phyloP scores from a whole-genome alignment of 2,888 invertebrate species.

The Apamea epomidion region DNA sequence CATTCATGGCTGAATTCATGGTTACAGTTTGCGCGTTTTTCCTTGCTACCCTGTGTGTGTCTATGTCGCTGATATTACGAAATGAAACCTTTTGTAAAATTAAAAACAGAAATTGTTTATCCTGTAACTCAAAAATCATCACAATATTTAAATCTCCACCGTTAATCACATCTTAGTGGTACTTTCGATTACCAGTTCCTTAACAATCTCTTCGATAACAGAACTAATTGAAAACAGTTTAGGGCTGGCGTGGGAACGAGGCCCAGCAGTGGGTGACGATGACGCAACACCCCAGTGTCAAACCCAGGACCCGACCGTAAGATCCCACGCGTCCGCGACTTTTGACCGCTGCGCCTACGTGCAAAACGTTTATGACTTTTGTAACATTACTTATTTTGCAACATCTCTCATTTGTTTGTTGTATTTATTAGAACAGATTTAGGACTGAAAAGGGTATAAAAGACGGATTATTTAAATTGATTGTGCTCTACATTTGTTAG shows the following conservation, averaged over 20 bases:
- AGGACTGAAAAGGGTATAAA: background rate
- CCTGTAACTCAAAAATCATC: background rate
- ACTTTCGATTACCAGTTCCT: constrained; percentile 20
- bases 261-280: constrained; percentile 60
- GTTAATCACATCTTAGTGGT: background rate
- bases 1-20: no score
- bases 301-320: constrained; percentile 55
- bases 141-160: background rate
- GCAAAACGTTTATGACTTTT: constrained; percentile 58
- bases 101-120: background rate
- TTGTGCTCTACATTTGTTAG: background rate
- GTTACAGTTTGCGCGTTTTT: no score
- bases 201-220: constrained; percentile 16
- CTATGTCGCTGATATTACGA: no score
- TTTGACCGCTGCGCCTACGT: constrained; percentile 72
- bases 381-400: constrained; percentile 50
- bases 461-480: background rate
- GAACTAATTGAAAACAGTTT: constrained; percentile 50
- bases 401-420: constrained; percentile 13
- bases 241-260: constrained; percentile 65
- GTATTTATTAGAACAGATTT: background rate
- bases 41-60: no score
- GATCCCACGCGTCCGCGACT: constrained; percentile 68
- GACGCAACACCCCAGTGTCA: constrained; percentile 62
- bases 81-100: background rate